Percentiles rank a stretch among this genome's conserved stretches.
These are phyloP conservation scores for Nothoprocta pentlandii DNA, from an alignment of 2,113 vertebrate genomes.

Conservation along the genomic window DNA sequence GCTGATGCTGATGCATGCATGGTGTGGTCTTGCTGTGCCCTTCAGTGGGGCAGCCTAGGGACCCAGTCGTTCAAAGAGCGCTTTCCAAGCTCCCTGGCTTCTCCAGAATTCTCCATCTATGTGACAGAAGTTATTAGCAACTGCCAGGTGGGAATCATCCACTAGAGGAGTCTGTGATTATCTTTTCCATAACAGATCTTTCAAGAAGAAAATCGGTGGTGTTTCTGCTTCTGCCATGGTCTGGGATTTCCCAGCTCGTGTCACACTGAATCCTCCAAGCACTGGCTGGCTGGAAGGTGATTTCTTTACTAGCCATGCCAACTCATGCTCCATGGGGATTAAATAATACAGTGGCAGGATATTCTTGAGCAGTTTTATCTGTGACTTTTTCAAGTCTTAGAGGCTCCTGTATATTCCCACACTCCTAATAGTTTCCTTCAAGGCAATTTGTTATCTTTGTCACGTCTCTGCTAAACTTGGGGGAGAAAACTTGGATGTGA, in stretches of 20 bases:
- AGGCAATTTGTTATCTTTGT: not conserved
- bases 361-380: not conserved
- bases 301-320: not conserved
- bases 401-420: not conserved
- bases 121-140: not conserved
- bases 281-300: not conserved
- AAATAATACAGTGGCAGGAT: not conserved
- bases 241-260: accelerated
- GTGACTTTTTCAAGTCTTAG: not conserved
- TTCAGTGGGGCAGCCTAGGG: not conserved
- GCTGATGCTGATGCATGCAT: accelerated
- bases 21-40: not conserved
- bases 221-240: not conserved
- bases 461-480: not conserved
- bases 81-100: not conserved
- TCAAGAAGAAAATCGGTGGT: not conserved
- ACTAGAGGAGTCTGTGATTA: not conserved
- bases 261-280: not conserved
- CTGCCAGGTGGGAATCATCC: not conserved
- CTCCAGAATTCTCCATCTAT: not conserved
- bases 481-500: not conserved
- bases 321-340: accelerated
- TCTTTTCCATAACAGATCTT: not conserved
- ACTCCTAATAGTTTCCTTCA: not conserved
- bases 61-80: not conserved